Conservation (phyloP, 2,113 vertebrate genomes). For the Eretmochelys imbricata region DNA sequence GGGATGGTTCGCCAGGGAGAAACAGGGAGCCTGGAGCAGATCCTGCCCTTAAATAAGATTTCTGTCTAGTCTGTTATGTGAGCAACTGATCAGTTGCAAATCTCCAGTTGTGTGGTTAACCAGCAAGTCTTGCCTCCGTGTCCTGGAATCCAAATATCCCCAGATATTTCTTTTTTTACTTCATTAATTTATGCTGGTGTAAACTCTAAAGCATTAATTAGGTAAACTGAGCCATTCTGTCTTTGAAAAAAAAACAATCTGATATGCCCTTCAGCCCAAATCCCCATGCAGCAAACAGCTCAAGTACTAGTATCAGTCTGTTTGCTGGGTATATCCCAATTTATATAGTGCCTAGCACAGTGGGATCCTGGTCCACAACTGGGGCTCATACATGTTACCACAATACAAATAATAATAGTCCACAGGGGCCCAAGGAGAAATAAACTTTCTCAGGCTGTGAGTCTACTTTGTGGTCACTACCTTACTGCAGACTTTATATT, state of each 20-base stretch:
- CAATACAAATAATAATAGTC: not conserved
- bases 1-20: not conserved
- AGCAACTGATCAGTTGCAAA: too few relatives aligned
- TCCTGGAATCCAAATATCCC: not conserved
- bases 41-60: too few relatives aligned
- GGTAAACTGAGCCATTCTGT: not conserved
- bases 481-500: accelerated
- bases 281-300: accelerated
- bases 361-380: not conserved
- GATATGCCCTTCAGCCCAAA: not conserved
- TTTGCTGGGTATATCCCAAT: not conserved
- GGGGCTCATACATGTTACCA: not conserved
- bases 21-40: not conserved
- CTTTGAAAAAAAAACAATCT: not conserved
- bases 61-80: too few relatives aligned
- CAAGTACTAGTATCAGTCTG: not conserved
- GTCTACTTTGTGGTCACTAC: accelerated
- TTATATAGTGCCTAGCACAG: not conserved
- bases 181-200: not conserved
- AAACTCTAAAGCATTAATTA: not conserved
- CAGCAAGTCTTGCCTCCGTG: not conserved
- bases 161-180: not conserved
- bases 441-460: not conserved
- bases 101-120: not conserved
- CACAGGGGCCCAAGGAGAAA: not conserved